Conservation (phyloP, 2,113 vertebrate genomes). For the Crotalus tigris region DNA sequence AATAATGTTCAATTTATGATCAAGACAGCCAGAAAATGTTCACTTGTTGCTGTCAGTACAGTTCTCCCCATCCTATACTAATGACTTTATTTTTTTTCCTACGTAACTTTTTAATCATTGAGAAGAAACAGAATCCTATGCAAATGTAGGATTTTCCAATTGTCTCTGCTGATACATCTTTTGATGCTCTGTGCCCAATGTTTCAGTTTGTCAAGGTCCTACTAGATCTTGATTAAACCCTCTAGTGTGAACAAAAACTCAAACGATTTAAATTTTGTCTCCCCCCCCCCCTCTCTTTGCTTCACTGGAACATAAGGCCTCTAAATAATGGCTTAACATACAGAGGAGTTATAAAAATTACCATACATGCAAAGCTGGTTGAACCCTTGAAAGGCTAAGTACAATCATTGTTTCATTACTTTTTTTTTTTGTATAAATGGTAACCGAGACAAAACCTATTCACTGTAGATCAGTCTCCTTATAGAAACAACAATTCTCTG, state of each 20-base stretch:
- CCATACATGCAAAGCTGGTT: not conserved
- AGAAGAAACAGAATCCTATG: not conserved
- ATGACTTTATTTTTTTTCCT: not conserved
- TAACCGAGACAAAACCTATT: not conserved
- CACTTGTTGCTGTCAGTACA: not conserved
- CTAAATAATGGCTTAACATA: not conserved
- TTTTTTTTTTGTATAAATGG: not conserved
- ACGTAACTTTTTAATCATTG: not conserved
- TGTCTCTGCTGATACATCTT: not conserved
- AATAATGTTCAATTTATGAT: not conserved
- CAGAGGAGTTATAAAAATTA: not conserved
- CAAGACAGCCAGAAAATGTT: not conserved
- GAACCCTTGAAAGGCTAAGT: not conserved
- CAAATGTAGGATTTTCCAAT: not conserved
- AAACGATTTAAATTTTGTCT: not conserved
- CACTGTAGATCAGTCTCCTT: not conserved
- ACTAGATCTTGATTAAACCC: not conserved
- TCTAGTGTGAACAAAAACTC: not conserved
- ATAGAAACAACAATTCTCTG: not conserved
- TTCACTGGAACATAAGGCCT: not conserved
- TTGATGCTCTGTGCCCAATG: not conserved
- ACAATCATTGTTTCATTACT: not conserved
- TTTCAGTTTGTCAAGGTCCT: not conserved
- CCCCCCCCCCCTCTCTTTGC: not conserved
- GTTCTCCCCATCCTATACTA: not conserved